Percentiles rank a stretch among this genome's conserved stretches.
Conservation (phyloP, 1,140 invertebrate species). For the Lethocerus indicus region DNA sequence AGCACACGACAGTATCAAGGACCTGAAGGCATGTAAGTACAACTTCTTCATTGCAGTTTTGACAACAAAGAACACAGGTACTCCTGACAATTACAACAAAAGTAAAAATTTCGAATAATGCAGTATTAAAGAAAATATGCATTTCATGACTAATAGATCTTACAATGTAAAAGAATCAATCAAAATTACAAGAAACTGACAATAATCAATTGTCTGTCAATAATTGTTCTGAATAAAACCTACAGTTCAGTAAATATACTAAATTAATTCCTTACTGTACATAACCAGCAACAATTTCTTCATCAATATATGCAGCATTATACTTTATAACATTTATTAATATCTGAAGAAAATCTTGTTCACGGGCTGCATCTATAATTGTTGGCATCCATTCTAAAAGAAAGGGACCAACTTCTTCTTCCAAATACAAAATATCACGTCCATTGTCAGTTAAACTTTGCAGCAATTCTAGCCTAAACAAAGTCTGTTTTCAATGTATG, state of each 20-base stretch:
- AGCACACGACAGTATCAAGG: constrained; percentile 74
- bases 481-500: neutral
- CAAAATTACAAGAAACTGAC: too few species aligned
- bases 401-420: constrained; percentile 72
- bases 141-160: too few species aligned
- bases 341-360: constrained; percentile 57
- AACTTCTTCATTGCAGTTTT: constrained; percentile 24
- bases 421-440: constrained; percentile 69
- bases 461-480: constrained; percentile 51
- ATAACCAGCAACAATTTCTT: constrained; percentile 64
- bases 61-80: constrained; percentile 28
- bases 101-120: neutral
- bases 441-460: constrained; percentile 71
- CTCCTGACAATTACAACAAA: constrained; percentile 22
- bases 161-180: too few species aligned
- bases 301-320: constrained; percentile 83
- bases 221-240: too few species aligned
- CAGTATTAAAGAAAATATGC: neutral
- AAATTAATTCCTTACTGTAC: constrained; percentile 49
- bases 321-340: constrained; percentile 81
- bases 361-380: constrained; percentile 40
- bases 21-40: constrained; percentile 52
- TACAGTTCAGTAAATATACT: neutral
- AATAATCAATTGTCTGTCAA: too few species aligned
- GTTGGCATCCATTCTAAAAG: constrained; percentile 65